phyloP scores from a whole-genome alignment of 1,140 invertebrate genomes.

The Neomicropteryx cornuta region DNA sequence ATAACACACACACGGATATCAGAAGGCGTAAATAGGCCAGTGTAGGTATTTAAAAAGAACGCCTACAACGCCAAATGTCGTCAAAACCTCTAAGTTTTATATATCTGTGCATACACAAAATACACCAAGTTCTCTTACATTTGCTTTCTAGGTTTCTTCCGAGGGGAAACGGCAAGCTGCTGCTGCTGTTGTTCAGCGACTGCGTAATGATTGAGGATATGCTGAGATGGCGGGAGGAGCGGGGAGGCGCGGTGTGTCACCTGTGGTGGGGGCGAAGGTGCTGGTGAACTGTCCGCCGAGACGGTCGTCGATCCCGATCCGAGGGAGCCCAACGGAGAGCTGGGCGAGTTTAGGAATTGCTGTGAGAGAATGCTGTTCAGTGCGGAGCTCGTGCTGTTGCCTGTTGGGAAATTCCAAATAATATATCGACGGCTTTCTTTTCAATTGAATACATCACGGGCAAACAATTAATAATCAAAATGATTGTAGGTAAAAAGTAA shows the following conservation, averaged over 20 bases:
- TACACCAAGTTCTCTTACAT: constrained; percentile 33
- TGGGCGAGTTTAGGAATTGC: neutral
- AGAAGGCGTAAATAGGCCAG: neutral
- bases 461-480: no score
- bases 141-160: constrained; percentile 70
- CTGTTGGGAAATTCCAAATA: neutral
- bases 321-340: neutral
- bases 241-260: constrained; percentile 7
- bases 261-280: constrained; percentile 40
- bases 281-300: constrained; percentile 49
- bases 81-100: neutral
- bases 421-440: constrained; percentile 9
- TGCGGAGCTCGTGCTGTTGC: neutral
- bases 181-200: constrained; percentile 15
- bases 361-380: neutral
- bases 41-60: neutral
- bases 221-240: constrained; percentile 1
- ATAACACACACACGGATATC: neutral
- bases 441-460: constrained; percentile 22
- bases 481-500: no score
- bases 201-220: neutral
- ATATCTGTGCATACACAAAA: no score
- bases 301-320: constrained; percentile 47
- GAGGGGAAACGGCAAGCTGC: constrained; percentile 39
- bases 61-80: neutral